Evolutionary conservation across 2,113 vertebrate species (phyloP).

Genomic region (Agapornis roseicollis): DNA sequence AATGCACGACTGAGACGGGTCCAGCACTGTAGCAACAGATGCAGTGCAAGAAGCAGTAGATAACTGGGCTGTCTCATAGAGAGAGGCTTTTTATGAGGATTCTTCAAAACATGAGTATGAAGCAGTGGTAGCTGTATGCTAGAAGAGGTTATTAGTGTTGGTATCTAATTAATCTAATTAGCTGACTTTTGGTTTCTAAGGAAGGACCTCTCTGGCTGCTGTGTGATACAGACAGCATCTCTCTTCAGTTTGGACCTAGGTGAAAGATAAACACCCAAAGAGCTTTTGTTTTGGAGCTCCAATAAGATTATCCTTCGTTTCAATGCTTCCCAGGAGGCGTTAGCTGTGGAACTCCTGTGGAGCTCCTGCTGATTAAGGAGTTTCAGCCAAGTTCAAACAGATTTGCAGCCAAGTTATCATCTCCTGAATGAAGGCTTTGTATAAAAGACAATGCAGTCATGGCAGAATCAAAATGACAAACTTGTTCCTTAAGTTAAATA

Average conservation of each 20-base stretch:
- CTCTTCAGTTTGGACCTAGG: background rate
- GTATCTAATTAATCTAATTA: background rate
- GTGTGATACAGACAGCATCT: background rate
- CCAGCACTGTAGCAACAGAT: background rate
- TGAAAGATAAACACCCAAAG: background rate
- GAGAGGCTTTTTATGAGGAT: background rate
- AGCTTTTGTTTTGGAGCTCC: background rate
- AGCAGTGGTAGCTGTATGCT: background rate
- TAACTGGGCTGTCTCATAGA: background rate
- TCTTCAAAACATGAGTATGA: background rate
- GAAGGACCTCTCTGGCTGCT: background rate
- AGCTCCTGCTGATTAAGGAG: background rate
- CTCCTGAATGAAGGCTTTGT: background rate
- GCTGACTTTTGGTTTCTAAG: background rate
- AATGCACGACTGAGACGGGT: rapidly evolving
- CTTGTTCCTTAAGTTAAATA: background rate
- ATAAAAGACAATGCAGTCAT: background rate
- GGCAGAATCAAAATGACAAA: background rate
- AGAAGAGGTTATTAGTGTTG: background rate
- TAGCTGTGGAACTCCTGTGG: background rate
- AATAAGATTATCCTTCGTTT: background rate
- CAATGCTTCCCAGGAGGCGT: background rate
- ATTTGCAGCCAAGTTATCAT: background rate
- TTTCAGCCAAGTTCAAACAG: background rate
- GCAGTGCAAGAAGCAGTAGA: background rate